Conservation (phyloP, 1,140 invertebrate species). For the Trichonephila inaurata region DNA sequence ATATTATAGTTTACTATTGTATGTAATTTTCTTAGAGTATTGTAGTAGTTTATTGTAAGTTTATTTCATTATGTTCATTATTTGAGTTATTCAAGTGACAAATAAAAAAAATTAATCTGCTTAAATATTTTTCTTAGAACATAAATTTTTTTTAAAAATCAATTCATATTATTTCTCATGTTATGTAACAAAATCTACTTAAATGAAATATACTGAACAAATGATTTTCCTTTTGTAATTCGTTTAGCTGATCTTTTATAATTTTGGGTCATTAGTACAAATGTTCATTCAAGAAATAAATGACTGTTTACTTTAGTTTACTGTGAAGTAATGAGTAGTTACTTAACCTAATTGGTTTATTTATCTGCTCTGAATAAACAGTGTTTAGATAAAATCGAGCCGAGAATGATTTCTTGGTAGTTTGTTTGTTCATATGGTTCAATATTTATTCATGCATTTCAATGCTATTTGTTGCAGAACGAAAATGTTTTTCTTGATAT, state of each 20-base stretch:
- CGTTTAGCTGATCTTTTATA: not conserved
- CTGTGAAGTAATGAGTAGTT: not conserved
- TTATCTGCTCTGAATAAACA: not conserved
- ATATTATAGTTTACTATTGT: too few relatives aligned
- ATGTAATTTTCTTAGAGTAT: too few relatives aligned
- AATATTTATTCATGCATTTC: not conserved
- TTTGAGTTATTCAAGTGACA: too few relatives aligned
- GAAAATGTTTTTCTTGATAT: not conserved
- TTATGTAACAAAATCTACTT: too few relatives aligned
- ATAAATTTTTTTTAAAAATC: too few relatives aligned
- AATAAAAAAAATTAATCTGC: too few relatives aligned
- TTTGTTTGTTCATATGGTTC: not conserved
- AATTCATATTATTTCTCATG: too few relatives aligned
- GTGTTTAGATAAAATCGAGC: not conserved
- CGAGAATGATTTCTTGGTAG: not conserved
- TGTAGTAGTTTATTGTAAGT: too few relatives aligned
- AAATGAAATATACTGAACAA: too few relatives aligned
- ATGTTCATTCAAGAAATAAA: not conserved
- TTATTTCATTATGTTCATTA: too few relatives aligned
- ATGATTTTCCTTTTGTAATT: too few relatives aligned
- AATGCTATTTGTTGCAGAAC: not conserved
- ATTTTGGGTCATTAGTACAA: not conserved
- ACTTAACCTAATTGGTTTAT: conserved; percentile 3
- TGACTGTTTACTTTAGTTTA: not conserved
- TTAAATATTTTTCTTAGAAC: too few relatives aligned